Evolutionary conservation across 2,888 invertebrate genomes (phyloP).

Genomic region (Agrotis clavis): DNA sequence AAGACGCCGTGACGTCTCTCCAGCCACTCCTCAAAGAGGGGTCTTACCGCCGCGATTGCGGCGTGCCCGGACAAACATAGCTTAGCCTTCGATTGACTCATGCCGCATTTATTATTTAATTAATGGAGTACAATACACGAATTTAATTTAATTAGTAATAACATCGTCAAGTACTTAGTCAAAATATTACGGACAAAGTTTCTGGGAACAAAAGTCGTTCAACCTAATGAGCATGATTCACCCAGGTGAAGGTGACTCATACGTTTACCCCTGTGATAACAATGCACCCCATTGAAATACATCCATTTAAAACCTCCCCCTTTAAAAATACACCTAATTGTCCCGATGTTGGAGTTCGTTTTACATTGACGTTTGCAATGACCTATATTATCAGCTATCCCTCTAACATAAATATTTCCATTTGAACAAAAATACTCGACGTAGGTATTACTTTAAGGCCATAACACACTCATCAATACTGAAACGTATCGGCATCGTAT

Average conservation of each 20-base stretch:
- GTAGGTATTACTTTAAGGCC: too few relatives aligned
- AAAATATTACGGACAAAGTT: conserved; percentile 15
- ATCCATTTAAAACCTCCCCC: conserved; percentile 10
- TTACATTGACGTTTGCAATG: conserved; percentile 22
- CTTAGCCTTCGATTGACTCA: too few relatives aligned
- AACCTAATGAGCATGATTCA: conserved; percentile 61
- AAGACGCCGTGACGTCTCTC: too few relatives aligned
- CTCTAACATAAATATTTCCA: neutral
- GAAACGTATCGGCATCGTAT: too few relatives aligned
- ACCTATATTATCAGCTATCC: conserved; percentile 46
- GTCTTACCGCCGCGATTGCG: too few relatives aligned
- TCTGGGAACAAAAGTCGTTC: conserved; percentile 34
- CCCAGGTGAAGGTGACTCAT: conserved; percentile 61
- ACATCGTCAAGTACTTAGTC: neutral
- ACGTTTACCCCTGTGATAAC: conserved; percentile 53
- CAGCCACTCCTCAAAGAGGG: too few relatives aligned
- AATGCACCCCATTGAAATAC: conserved; percentile 52
- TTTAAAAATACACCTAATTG: conserved; percentile 17
- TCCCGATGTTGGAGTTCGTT: conserved; percentile 15
- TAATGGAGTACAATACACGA: too few relatives aligned
- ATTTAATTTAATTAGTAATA: neutral
- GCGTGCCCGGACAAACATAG: too few relatives aligned
- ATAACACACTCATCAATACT: too few relatives aligned
- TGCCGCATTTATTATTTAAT: too few relatives aligned
- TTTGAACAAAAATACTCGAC: neutral